Evolutionary conservation across 2,888 invertebrate genomes (phyloP).

Genomic region (Pterobdella sp.): DNA sequence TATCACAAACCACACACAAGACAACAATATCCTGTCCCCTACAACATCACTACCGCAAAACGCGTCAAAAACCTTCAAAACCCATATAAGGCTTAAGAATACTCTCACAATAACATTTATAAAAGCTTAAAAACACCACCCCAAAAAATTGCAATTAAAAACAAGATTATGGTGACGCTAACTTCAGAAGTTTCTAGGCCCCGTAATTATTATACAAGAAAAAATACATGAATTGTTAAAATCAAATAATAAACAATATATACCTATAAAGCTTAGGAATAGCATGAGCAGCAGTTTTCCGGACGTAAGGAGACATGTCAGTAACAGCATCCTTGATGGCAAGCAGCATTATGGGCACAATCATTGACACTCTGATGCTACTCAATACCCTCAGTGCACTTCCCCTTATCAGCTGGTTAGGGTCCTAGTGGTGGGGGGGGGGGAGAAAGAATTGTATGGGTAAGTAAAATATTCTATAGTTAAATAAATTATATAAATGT

Average conservation of each 20-base stretch:
- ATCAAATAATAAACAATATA: neutral
- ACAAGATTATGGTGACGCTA: neutral
- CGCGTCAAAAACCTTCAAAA: no score
- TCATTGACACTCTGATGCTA: slow-evolving; percentile 92
- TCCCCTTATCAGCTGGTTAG: slow-evolving; percentile 93
- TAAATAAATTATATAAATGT: neutral
- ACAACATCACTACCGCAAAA: no score
- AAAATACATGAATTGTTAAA: neutral
- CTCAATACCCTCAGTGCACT: slow-evolving; percentile 92
- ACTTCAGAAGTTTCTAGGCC: no score
- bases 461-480: neutral
- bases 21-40: no score
- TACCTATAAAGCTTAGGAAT: slow-evolving; percentile 93
- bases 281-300: slow-evolving; percentile 97
- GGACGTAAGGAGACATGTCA: slow-evolving; percentile 97
- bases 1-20: neutral
- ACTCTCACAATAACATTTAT: neutral
- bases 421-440: slow-evolving; percentile 61
- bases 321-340: slow-evolving; percentile 92
- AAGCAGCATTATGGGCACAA: slow-evolving; percentile 96
- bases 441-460: neutral
- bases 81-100: neutral
- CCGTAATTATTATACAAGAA: no score
- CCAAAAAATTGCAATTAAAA: neutral
- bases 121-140: neutral